Conservation (phyloP, 92 coral and sea anemone genomes). For the Porites evermanni region DNA sequence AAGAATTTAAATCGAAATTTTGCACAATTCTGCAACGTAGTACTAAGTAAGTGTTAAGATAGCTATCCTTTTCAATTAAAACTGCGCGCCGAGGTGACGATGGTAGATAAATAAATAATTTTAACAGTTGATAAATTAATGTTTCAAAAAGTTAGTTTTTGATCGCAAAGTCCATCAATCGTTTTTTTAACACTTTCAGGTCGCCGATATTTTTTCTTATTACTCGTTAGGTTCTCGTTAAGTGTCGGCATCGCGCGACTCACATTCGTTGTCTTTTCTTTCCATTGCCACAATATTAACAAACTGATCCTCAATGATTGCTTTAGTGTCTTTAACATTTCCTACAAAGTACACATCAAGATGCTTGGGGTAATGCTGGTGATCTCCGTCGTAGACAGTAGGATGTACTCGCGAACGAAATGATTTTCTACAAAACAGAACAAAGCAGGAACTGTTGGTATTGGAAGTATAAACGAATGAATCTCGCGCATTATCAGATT, state of each 20-base stretch:
- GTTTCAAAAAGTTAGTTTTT: too few species aligned
- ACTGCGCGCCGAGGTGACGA: too few species aligned
- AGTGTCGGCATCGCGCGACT: slow-evolving; percentile 11
- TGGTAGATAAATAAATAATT: too few species aligned
- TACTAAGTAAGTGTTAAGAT: too few species aligned
- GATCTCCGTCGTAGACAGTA: slow-evolving; percentile 84
- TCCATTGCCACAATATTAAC: slow-evolving; percentile 43
- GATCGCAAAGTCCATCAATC: too few species aligned
- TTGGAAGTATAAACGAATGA: slow-evolving; percentile 47
- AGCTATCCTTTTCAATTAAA: too few species aligned
- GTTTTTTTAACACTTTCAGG: too few species aligned
- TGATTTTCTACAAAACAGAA: slow-evolving; percentile 61
- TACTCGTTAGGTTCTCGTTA: not conserved
- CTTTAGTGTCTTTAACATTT: slow-evolving; percentile 48
- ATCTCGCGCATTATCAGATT: slow-evolving; percentile 28
- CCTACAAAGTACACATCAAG: slow-evolving; percentile 73
- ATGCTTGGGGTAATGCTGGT: slow-evolving; percentile 81
- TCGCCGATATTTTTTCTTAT: too few species aligned
- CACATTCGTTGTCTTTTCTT: slow-evolving; percentile 34
- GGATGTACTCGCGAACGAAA: slow-evolving; percentile 79
- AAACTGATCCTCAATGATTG: slow-evolving; percentile 59
- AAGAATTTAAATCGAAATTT: too few species aligned
- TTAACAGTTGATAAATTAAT: too few species aligned
- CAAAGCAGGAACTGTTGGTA: slow-evolving; percentile 58
- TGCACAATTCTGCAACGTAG: too few species aligned